These are phyloP conservation scores for Notarius lentiginosus DNA, from an alignment of 2,113 vertebrate species.

Conservation along the genomic window DNA sequence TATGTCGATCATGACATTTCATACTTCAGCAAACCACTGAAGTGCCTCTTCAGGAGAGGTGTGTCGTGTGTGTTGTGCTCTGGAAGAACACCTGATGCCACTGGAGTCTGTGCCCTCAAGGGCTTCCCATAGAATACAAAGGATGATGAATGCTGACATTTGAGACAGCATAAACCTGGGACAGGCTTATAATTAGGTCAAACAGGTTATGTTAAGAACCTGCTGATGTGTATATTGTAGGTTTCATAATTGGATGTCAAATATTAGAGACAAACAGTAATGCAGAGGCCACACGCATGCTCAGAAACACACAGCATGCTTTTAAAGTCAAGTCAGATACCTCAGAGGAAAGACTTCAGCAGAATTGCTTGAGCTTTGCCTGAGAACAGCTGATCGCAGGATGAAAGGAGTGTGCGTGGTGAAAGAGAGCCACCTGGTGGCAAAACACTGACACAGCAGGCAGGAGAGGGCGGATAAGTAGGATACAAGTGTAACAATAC, in stretches of 20 bases:
- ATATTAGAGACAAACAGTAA: background rate
- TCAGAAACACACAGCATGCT: constrained; percentile 10
- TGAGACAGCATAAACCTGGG: constrained; percentile 8
- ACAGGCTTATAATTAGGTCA: background rate
- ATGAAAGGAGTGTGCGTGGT: background rate
- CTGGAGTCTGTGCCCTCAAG: background rate
- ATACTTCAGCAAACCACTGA: background rate
- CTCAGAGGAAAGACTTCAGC: background rate
- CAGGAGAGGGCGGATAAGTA: background rate
- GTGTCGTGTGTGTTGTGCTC: background rate
- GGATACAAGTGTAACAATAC: background rate
- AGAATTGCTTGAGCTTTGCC: background rate
- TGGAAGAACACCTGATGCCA: constrained; percentile 5
- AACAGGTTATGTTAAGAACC: background rate
- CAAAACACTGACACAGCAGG: background rate
- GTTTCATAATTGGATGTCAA: background rate
- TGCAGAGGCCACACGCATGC: background rate
- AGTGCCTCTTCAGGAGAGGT: background rate
- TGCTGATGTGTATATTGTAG: background rate
- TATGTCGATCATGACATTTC: background rate
- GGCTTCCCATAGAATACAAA: background rate
- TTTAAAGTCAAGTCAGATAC: constrained; percentile 4
- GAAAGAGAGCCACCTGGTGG: constrained; percentile 6
- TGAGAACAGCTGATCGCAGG: background rate
- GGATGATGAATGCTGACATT: constrained; percentile 8